These are phyloP conservation scores for Argyra leucocephala DNA, from an alignment of 2,888 invertebrate genomes.

Conservation along the genomic window DNA sequence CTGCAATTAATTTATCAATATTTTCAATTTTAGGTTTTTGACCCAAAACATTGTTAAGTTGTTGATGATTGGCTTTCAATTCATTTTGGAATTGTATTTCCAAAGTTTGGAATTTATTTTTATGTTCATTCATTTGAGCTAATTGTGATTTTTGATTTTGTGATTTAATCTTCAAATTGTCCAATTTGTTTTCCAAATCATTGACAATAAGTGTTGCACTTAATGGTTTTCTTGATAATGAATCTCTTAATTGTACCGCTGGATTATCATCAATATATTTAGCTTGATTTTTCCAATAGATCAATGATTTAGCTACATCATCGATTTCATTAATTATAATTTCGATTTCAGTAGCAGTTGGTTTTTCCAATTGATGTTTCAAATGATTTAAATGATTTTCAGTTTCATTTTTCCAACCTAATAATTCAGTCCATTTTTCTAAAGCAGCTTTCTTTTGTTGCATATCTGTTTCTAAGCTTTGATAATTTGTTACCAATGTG, in stretches of 20 bases:
- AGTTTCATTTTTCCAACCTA: constrained; percentile 72
- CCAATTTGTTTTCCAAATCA: constrained; percentile 62
- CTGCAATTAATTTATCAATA: constrained; percentile 41
- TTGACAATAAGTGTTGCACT: constrained; percentile 63
- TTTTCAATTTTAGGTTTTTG: constrained; percentile 37
- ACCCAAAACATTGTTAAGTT: constrained; percentile 33
- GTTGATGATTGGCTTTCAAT: constrained; percentile 46
- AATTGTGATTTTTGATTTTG: constrained; percentile 57
- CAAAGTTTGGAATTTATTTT: constrained; percentile 66
- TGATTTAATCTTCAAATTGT: constrained; percentile 57
- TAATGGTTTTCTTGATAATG: constrained; percentile 58
- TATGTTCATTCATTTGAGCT: constrained; percentile 62
- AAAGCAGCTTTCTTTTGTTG: constrained; percentile 63
- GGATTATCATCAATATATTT: constrained; percentile 59
- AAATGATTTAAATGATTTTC: constrained; percentile 69
- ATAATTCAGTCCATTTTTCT: constrained; percentile 73
- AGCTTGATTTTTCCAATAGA: constrained; percentile 61
- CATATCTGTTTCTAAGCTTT: constrained; percentile 63
- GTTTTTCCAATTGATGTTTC: constrained; percentile 68
- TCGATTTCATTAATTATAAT: constrained; percentile 61
- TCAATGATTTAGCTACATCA: constrained; percentile 55
- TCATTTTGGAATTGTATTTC: constrained; percentile 61
- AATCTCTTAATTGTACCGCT: constrained; percentile 59
- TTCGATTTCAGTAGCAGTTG: constrained; percentile 59
- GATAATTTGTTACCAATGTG: constrained; percentile 65